Base-by-base conservation (phyloP, 1,140 invertebrate species). In the Hetaerina americana region DNA sequence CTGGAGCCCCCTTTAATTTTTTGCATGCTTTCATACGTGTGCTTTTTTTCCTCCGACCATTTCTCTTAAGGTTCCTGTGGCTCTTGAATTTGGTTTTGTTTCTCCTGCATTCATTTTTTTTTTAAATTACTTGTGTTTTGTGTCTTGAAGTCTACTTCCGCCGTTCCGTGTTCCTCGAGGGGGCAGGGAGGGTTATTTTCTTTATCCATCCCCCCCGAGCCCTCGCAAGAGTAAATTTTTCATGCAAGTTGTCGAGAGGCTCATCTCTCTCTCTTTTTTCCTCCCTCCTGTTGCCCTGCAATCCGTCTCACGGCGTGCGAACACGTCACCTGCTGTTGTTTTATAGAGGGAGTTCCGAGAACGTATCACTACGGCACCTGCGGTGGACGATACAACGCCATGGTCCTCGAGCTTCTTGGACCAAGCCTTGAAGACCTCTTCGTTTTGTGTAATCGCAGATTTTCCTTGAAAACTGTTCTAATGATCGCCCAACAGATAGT, bases 291-390 rank as follows among this genome's bases (percentile, higher is more conserved):
- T 15, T 68, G 72, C 73, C 70, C 28, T 72, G 77, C 77, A 78
- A 77, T 76, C 40, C 15, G 40, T 57, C 40, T 57, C 40, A 57
- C 10, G 2, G 40, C 40, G 40, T n/a, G 26, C 28, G 31, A 70
- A 31, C 40, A 57, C 40, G 40, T n/a, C 40, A 18, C 24, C 24
- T 69, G 24, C 28, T 28, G 29, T 71, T 27, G 66, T 72, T 70
- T 26, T n/a, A n/a, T 81, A 87, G 89, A 90, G 80, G 92, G 92
- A 75, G 84, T 95, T 77, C 92, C 93, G 70, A 89, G 91, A 83
- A 89, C 94, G 71, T 92, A 89, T 82, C 92, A 94, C 80, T 90
- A 93, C 82, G 93, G 93, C 75, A 90, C 90, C 74, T 93, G 91
- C 81, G 91, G 90, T 74, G 83, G 82, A 71, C 89, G 92, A 80